Evolutionary conservation across 2,888 invertebrate genomes (phyloP).

Genomic region (Lutraria lutraria): DNA sequence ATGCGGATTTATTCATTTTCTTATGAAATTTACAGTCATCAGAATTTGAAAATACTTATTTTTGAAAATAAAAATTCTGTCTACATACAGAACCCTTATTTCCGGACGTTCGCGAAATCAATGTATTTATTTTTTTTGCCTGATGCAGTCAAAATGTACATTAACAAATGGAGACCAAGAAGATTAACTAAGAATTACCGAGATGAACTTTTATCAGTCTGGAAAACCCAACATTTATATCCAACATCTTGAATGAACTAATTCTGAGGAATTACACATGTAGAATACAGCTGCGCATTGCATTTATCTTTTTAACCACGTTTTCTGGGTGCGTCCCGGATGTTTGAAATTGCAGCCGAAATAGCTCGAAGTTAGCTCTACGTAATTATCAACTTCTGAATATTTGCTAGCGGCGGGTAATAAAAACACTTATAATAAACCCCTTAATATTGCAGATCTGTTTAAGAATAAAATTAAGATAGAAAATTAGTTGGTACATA

Average conservation of each 20-base stretch:
- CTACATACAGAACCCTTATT: too few species aligned
- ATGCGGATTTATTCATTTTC: too few species aligned
- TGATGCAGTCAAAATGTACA: too few species aligned
- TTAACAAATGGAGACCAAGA: too few species aligned
- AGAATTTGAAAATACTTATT: too few species aligned
- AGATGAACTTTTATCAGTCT: neutral
- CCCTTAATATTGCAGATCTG: neutral
- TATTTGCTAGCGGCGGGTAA: neutral
- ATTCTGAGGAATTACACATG: neutral
- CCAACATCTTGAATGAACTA: neutral
- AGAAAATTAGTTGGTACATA: neutral
- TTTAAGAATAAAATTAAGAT: neutral
- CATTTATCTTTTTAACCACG: neutral
- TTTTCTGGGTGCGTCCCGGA: slow-evolving; percentile 7
- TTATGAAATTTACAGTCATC: too few species aligned
- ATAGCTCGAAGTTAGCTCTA: neutral
- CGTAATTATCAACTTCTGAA: neutral
- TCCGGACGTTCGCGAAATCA: too few species aligned
- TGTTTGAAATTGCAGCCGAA: slow-evolving; percentile 1
- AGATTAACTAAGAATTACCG: too few species aligned
- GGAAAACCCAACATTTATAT: neutral
- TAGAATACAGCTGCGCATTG: neutral
- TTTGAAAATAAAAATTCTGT: too few species aligned
- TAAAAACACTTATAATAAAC: neutral
- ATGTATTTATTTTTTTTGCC: too few species aligned